Conservation (phyloP, 2,888 invertebrate species). For the Drosophila demipolita region DNA sequence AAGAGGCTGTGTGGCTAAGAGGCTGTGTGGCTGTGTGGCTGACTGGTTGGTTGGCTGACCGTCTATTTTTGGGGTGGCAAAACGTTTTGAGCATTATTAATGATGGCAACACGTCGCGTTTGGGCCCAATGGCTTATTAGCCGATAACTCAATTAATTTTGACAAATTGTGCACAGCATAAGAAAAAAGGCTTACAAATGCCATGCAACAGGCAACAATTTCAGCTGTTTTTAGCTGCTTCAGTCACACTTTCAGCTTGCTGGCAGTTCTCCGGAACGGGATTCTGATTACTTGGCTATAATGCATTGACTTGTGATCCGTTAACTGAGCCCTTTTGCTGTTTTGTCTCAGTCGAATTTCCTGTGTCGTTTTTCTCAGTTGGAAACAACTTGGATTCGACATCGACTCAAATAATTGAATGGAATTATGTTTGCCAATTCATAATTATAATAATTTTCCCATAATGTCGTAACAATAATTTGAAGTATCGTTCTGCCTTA, state of each 20-base stretch:
- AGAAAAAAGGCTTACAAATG: constrained; percentile 50
- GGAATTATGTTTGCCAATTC: background rate
- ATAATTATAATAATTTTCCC: background rate
- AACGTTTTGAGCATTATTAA: constrained; percentile 75
- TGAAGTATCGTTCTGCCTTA: background rate
- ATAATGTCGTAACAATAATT: background rate
- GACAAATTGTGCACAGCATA: constrained; percentile 65
- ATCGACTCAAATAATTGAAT: background rate
- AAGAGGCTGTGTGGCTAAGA: background rate
- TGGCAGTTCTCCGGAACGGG: constrained; percentile 23
- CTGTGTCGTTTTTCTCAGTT: background rate
- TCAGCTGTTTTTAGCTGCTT: constrained; percentile 20
- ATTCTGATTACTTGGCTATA: background rate
- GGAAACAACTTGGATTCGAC: background rate
- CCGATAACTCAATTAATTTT: constrained; percentile 78
- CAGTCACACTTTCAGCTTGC: background rate
- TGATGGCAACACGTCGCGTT: constrained; percentile 64
- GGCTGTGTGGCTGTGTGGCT: constrained; percentile 6
- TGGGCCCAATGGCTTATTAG: constrained; percentile 63
- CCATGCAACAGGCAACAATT: constrained; percentile 6
- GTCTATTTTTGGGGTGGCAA: constrained; percentile 62
- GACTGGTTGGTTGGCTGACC: constrained; percentile 16
- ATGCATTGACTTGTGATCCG: background rate
- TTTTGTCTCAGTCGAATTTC: background rate
- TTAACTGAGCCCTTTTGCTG: background rate